Conservation (phyloP, 2,113 vertebrate species). For the Gambusia holbrooki region DNA sequence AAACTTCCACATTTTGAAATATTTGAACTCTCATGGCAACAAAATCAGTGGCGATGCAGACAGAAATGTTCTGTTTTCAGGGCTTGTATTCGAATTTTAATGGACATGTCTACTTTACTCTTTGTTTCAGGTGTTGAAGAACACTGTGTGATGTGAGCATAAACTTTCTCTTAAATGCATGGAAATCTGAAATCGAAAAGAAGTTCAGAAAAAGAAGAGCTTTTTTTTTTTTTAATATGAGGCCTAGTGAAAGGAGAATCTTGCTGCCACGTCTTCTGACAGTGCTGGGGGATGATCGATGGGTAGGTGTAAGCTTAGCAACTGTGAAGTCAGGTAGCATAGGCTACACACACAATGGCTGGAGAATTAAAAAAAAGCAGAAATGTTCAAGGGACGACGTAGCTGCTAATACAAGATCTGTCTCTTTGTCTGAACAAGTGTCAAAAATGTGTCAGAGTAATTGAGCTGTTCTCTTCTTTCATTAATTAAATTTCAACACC, state of each 20-base stretch:
- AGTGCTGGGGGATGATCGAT: slow-evolving; percentile 58
- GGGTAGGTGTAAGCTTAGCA: slow-evolving; percentile 53
- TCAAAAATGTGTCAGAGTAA: slow-evolving; percentile 82
- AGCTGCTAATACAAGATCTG: slow-evolving; percentile 44
- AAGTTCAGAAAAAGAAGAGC: slow-evolving; percentile 44
- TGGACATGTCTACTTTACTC: too few relatives aligned
- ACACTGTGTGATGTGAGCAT: not conserved
- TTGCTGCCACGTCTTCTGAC: slow-evolving; percentile 60
- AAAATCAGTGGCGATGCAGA: not conserved
- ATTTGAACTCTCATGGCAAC: not conserved
- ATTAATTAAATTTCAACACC: slow-evolving; percentile 89
- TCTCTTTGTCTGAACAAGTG: slow-evolving; percentile 35
- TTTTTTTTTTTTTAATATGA: not conserved
- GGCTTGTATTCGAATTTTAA: too few relatives aligned
- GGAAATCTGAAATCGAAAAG: slow-evolving; percentile 17
- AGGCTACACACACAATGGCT: slow-evolving; percentile 20
- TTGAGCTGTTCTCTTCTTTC: slow-evolving; percentile 78
- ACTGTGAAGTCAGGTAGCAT: slow-evolving; percentile 40
- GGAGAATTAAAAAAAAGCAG: slow-evolving; percentile 23
- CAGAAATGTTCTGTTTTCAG: too few relatives aligned
- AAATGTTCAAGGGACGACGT: slow-evolving; percentile 51
- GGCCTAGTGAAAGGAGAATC: slow-evolving; percentile 31
- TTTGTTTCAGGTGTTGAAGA: slow-evolving; percentile 13
- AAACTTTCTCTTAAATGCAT: not conserved
- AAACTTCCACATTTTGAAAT: not conserved